Evolutionary conservation across 2,888 invertebrate species (phyloP), one percentile per base, ranked within the genome.

Genomic region (Heliconius charithonia): DNA sequence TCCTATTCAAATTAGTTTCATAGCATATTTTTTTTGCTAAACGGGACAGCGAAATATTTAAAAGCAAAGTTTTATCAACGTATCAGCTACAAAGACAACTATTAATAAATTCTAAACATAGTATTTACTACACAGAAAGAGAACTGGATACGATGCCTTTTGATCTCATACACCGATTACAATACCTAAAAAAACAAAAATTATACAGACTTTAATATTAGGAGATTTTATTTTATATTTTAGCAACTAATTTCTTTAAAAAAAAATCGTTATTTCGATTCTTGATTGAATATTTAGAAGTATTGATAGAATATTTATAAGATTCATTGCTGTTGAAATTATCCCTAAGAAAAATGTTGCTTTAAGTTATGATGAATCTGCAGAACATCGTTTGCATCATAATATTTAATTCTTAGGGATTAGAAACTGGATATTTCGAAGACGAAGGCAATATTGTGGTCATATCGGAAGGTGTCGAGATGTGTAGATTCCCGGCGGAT

Each of bases 341-440:
- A 7, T 22, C 7, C 12, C 13, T 25, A 63, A n/a, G 37, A 72
- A 72, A 19, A 27, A 25, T 10, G 32, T 70, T 78, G 51, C 37
- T 78, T 67, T 25, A 67, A 78, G 65, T 67, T 63, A 45, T 76
- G 65, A 80, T 74, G 25, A 82, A 83, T 85, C 59, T 79, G 69
- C 75, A 62, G 66, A 74, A 89, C 87, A 89, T 88, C 87, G 89
- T 87, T 87, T 92, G 92, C 91, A 91, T 91, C 90, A 87, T 89
- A 69, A 82, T 86, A 87, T 91, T 92, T 93, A 89, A 85, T 93
- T 87, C 90, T 85, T 93, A 94, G 94, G 94, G 94, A 81, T 93
- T 95, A 93, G 94, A 95, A 87, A 95, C 95, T 89, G 96, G 96
- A 91, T 96, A 96, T 96, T 96, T 92, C 88, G 96, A 96, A 92